These are phyloP conservation scores for Argopecten irradians DNA, from an alignment of 1,140 invertebrate genomes.

Conservation along the genomic window DNA sequence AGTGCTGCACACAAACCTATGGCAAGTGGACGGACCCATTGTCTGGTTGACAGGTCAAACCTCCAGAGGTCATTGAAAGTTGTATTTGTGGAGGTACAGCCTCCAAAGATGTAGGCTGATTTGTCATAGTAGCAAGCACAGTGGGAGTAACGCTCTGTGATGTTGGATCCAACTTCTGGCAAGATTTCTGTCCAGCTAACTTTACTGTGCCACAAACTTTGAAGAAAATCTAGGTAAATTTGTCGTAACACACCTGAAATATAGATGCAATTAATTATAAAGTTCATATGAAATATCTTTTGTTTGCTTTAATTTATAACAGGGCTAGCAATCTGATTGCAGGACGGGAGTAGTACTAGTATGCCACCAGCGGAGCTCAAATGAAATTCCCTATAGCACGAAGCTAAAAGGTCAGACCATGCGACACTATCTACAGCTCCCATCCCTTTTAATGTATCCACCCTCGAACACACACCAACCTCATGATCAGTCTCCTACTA, in stretches of 20 bases:
- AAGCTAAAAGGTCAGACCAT: too few species aligned
- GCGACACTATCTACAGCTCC: too few species aligned
- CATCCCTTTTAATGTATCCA: too few species aligned
- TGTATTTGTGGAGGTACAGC: conserved; percentile 94
- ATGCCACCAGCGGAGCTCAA: too few species aligned
- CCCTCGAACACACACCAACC: too few species aligned
- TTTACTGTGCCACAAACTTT: conserved; percentile 54
- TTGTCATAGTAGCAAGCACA: conserved; percentile 86
- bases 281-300: too few species aligned
- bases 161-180: conserved; percentile 73
- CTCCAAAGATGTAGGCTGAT: conserved; percentile 95
- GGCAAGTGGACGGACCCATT: conserved; percentile 82
- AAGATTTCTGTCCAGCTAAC: conserved; percentile 60
- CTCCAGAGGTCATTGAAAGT: conserved; percentile 98
- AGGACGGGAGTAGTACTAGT: too few species aligned
- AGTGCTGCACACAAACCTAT: conserved; percentile 68
- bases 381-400: too few species aligned
- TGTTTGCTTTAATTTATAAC: too few species aligned
- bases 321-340: too few species aligned
- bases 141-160: conserved; percentile 94
- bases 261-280: conserved; percentile 29
- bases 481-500: too few species aligned
- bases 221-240: conserved; percentile 81
- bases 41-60: conserved; percentile 89
- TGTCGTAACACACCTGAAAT: conserved; percentile 85